Base-by-base conservation (phyloP, 1,140 invertebrate genomes). In the Rhagoletis zephyria region DNA sequence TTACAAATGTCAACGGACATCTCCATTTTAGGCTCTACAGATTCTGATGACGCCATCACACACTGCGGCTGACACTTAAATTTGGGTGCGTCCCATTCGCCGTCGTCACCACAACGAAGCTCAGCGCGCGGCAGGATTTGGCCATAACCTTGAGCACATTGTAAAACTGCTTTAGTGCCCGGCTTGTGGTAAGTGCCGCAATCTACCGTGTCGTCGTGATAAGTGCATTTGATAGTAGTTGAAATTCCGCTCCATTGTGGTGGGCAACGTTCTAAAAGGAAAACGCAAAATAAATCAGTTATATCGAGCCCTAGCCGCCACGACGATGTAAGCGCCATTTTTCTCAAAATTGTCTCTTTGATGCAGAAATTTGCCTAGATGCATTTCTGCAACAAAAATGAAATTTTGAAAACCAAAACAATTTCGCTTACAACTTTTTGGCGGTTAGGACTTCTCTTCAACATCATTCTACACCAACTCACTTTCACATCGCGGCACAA, bases 61-160 rank as follows among this genome's bases (percentile, higher is more conserved):
- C 91, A 92, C 1, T 90, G 88, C 60, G 89, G 90, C 9, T 85
- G 61, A n/a, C 91, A 92, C n/a, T 88, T 88, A 16, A 77, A 48
- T 59, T 77, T 86, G 2, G 85, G 56, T n/a, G 40, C n/a, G 56
- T 60, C 59, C 87, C 87, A 88, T 64, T 86, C 87, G 16, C 87
- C 87, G 5, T 88, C 87, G 5, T 16, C 14, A 10, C 70, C 85
- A 42, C 87, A 88, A 74, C 60, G 10, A n/a, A 12, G 16, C 61
- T n/a, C 10, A 7, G 48, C 48, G 30, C 12, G 5, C 12, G 16
- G 3, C 61, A n/a, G n/a, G n/a, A 10, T 51, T 81, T 7, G 19
- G 4, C n/a, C 51, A 60, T 65, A 89, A 4, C 89, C 86, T 0
- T 87, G 19, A 19, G 87, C 87, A 81, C 90, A 91, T 14, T 56